These are phyloP conservation scores for Microtus montanus DNA, from an alignment of 2,113 vertebrate species.

Conservation along the genomic window DNA sequence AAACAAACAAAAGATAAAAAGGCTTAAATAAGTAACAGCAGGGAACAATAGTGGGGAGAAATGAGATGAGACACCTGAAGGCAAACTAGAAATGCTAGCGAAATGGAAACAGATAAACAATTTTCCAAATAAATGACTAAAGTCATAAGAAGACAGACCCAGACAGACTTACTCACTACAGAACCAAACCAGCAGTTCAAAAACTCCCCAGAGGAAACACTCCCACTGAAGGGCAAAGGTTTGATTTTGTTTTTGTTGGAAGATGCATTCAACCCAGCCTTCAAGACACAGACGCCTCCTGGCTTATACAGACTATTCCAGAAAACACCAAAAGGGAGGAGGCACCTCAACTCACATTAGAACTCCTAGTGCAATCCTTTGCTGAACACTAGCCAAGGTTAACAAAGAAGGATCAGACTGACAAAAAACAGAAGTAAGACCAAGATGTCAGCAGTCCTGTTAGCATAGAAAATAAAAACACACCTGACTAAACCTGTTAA, in stretches of 20 bases:
- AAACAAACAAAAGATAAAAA: not conserved
- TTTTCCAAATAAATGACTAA: slow-evolving; percentile 14
- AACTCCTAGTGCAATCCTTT: not conserved
- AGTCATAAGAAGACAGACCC: slow-evolving; percentile 3
- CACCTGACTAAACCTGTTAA: not conserved
- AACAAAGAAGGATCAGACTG: not conserved
- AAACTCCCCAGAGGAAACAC: not conserved
- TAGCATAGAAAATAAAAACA: slow-evolving; percentile 15
- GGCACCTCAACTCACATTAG: not conserved
- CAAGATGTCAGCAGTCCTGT: not conserved
- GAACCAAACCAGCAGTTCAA: not conserved
- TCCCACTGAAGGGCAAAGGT: not conserved
- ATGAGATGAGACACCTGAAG: not conserved
- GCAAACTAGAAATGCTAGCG: not conserved
- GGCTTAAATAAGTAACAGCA: not conserved
- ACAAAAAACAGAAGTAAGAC: not conserved
- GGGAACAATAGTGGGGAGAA: not conserved
- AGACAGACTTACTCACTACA: not conserved
- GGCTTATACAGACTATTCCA: not conserved
- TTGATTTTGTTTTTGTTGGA: not conserved
- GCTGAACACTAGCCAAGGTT: not conserved
- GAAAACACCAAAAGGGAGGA: not conserved
- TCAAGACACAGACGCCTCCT: not conserved
- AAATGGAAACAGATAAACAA: not conserved
- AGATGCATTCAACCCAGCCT: not conserved